Percentiles rank a stretch among this genome's conserved stretches.
Evolutionary conservation across 2,888 invertebrate species (phyloP).

Genomic region (Hololepta plana): DNA sequence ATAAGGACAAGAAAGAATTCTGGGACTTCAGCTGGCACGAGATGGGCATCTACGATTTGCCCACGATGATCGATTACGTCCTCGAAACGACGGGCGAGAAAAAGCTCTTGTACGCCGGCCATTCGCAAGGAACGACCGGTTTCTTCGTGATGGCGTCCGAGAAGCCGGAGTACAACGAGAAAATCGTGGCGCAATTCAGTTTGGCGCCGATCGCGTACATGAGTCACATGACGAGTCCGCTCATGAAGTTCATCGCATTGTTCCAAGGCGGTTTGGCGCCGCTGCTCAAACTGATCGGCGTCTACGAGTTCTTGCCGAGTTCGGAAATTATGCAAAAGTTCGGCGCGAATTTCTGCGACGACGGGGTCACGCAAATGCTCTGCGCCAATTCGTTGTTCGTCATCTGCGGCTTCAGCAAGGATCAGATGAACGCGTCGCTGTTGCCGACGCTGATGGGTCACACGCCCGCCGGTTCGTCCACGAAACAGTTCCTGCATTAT

Average conservation of each 20-base stretch:
- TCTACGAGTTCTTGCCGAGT: constrained; percentile 44
- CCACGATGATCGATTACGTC: constrained; percentile 58
- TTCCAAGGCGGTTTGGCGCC: constrained; percentile 10
- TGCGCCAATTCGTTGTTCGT: constrained; percentile 21
- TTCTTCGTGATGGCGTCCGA: constrained; percentile 35
- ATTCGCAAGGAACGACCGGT: constrained; percentile 40
- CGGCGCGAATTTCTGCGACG: constrained; percentile 28
- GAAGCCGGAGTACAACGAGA: constrained; percentile 32
- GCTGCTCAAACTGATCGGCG: constrained; percentile 19
- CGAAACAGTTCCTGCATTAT: constrained; percentile 52
- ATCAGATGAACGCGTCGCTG: constrained; percentile 19
- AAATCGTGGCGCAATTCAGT: constrained; percentile 33
- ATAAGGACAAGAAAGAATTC: constrained; percentile 9
- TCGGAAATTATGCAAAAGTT: constrained; percentile 30
- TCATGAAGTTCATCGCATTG: constrained; percentile 12
- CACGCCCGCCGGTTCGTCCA: constrained; percentile 27
- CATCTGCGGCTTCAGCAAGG: constrained; percentile 19
- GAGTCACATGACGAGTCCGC: constrained; percentile 27
- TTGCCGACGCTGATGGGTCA: constrained; percentile 16
- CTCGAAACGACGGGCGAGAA: constrained; percentile 32
- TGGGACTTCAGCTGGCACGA: constrained; percentile 50
- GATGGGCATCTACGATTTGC: constrained; percentile 57
- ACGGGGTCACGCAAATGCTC: constrained; percentile 11
- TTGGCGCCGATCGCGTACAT: constrained; percentile 40
- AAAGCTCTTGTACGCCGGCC: constrained; percentile 36